A percentile compares a stretch with the other conserved stretches of the same genome.
Conservation (phyloP, 2,888 invertebrate species). For the Zaprionus obscuricornis region DNA sequence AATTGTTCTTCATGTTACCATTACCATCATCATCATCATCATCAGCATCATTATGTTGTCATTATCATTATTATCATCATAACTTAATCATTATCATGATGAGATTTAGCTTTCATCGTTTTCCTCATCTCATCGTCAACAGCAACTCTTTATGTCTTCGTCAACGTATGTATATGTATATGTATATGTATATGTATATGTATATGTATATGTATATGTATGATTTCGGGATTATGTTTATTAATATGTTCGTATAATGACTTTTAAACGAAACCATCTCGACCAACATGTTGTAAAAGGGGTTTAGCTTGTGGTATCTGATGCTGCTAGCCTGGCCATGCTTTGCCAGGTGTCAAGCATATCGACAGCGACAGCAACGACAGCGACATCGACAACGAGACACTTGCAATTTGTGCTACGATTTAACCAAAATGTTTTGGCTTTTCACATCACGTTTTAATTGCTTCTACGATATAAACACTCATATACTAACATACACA, state of each 20-base stretch:
- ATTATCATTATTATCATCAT: neutral
- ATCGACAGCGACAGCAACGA: constrained; percentile 5
- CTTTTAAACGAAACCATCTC: constrained; percentile 19
- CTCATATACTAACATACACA: no score
- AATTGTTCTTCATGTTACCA: constrained; percentile 13
- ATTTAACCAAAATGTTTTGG: neutral
- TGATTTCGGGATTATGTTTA: constrained; percentile 62
- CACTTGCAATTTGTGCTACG: neutral
- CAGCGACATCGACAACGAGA: no score
- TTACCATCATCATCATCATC: constrained; percentile 1
- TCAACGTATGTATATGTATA: no score
- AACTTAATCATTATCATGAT: constrained; percentile 6
- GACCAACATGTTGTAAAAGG: constrained; percentile 17
- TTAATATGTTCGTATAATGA: constrained; percentile 56
- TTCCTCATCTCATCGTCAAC: constrained; percentile 34
- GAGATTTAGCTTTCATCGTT: constrained; percentile 11
- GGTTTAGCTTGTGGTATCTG: constrained; percentile 10
- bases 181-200: no score
- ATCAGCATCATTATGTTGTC: constrained; percentile 5
- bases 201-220: no score
- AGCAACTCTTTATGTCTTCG: no score
- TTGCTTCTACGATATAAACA: constrained; percentile 15
- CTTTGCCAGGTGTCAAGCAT: constrained; percentile 16
- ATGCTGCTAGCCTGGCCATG: neutral
- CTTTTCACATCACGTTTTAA: constrained; percentile 24